These are phyloP conservation scores for Climacteris rufus DNA, from an alignment of 2,113 vertebrate genomes.

Conservation along the genomic window DNA sequence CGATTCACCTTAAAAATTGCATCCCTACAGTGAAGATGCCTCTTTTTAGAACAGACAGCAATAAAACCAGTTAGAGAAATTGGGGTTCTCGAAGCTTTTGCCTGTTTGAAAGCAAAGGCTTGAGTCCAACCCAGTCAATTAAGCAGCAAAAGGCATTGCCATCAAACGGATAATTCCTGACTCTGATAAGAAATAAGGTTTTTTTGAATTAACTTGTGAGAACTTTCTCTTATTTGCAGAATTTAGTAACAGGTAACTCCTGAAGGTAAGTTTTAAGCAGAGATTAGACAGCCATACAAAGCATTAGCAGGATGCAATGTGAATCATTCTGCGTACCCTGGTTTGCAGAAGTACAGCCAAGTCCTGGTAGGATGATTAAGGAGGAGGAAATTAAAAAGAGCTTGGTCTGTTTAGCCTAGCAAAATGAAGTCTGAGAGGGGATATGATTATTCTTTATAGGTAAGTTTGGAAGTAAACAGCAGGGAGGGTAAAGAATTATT, in stretches of 20 bases:
- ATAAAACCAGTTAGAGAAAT: neutral
- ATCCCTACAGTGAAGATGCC: neutral
- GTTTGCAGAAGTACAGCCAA: neutral
- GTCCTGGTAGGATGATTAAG: neutral
- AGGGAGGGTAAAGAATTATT: constrained; percentile 31
- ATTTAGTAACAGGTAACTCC: neutral
- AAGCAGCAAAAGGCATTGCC: neutral
- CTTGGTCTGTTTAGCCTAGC: constrained; percentile 2
- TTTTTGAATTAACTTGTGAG: neutral
- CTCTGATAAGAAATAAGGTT: accelerated
- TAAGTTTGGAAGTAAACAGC: constrained; percentile 42
- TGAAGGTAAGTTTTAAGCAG: neutral
- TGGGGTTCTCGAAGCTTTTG: neutral
- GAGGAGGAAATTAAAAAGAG: constrained; percentile 46
- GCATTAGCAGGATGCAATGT: neutral
- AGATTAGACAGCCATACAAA: neutral
- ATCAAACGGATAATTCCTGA: neutral
- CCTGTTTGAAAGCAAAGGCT: neutral
- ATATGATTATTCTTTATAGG: constrained; percentile 35
- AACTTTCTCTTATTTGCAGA: neutral
- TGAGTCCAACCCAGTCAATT: neutral
- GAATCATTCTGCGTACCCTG: too few relatives aligned
- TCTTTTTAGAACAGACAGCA: neutral
- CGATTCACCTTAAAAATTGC: neutral
- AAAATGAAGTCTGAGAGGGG: constrained; percentile 16